A percentile compares a stretch with the other conserved stretches of the same genome.
phyloP scores from a whole-genome alignment of 2,888 invertebrate species.

The Morpho deidamia region DNA sequence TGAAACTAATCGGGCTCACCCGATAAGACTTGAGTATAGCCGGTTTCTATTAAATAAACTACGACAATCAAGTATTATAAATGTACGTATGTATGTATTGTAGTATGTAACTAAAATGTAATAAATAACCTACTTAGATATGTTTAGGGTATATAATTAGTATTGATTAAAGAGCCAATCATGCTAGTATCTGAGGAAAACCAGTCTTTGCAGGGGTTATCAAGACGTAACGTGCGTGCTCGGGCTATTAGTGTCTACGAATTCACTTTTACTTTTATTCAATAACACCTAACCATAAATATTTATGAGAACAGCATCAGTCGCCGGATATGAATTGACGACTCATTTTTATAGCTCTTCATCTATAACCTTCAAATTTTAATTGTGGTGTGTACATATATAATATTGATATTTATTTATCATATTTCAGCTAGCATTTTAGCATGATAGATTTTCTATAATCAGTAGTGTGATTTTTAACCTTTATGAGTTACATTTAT shows the following conservation, averaged over 20 bases:
- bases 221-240: constrained; percentile 13
- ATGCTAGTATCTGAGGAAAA: constrained; percentile 2
- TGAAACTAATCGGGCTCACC: too few species aligned
- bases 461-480: constrained; percentile 22
- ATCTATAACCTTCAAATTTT: constrained; percentile 25
- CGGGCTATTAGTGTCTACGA: constrained; percentile 43
- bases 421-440: constrained; percentile 14
- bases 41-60: too few species aligned
- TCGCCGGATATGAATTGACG: constrained; percentile 24
- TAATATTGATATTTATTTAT: constrained; percentile 52
- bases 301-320: constrained; percentile 63
- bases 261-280: constrained; percentile 72
- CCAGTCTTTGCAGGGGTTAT: constrained; percentile 3
- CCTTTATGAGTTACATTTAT: too few species aligned
- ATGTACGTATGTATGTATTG: too few species aligned
- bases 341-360: constrained; percentile 20
- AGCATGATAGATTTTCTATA: constrained; percentile 6
- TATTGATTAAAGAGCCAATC: neutral
- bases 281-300: constrained; percentile 53
- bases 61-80: too few species aligned
- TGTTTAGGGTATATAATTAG: neutral
- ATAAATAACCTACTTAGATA: neutral
- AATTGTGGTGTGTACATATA: constrained; percentile 34
- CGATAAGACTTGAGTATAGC: too few species aligned
- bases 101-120: too few species aligned